Evolutionary conservation across 2,797 vertebrate species (phyloP).

Genomic region (Aulostomus chinensis): DNA sequence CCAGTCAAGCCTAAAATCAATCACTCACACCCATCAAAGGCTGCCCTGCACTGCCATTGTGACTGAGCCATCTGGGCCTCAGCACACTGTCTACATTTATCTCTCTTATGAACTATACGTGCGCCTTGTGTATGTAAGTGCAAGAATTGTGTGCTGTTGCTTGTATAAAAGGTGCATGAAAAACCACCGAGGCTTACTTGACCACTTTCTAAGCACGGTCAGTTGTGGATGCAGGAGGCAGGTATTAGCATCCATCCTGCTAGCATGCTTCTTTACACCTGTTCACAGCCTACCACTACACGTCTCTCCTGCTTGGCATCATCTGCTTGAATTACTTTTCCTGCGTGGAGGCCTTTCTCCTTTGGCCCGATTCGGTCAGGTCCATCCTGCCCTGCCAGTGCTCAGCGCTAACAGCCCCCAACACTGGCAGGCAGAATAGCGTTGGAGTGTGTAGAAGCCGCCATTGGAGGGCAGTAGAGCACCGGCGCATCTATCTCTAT

Average conservation of each 20-base stretch:
- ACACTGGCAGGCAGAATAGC: slow-evolving; percentile 30
- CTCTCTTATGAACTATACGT: slow-evolving; percentile 67
- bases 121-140: slow-evolving; percentile 28
- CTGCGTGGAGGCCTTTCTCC: slow-evolving; percentile 53
- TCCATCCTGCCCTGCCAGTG: slow-evolving; percentile 44
- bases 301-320: slow-evolving; percentile 57
- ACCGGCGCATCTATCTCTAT: slow-evolving; percentile 86
- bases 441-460: slow-evolving; percentile 44
- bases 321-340: slow-evolving; percentile 59
- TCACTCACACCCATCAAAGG: slow-evolving; percentile 89
- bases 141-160: slow-evolving; percentile 3
- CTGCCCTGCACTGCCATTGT: slow-evolving; percentile 81
- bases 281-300: slow-evolving; percentile 57
- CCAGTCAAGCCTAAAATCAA: slow-evolving; percentile 89
- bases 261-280: slow-evolving; percentile 49
- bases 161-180: background rate
- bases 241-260: slow-evolving; percentile 50
- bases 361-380: slow-evolving; percentile 57
- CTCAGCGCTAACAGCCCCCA: slow-evolving; percentile 48
- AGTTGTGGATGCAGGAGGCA: slow-evolving; percentile 32
- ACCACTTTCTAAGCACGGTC: slow-evolving; percentile 5
- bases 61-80: slow-evolving; percentile 84
- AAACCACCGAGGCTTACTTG: slow-evolving; percentile 13
- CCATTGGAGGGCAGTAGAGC: slow-evolving; percentile 99
- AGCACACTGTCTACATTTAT: slow-evolving; percentile 76